Evolutionary conservation across 2,113 vertebrate species (phyloP).

Genomic region (Otus sunia): DNA sequence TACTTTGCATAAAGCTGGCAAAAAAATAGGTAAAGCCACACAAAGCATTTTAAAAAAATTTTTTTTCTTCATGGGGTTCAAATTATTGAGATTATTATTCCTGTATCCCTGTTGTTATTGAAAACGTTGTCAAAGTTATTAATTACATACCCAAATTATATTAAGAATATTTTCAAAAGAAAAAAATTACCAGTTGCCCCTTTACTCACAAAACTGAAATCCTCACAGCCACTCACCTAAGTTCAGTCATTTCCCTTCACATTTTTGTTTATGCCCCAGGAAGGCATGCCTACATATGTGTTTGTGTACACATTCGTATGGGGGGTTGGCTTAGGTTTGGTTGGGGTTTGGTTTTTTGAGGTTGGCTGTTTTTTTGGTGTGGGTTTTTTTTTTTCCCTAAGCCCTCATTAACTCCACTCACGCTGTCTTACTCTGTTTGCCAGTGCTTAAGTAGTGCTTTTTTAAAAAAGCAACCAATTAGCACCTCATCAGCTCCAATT

Average conservation of each 20-base stretch:
- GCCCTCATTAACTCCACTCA: slow-evolving; percentile 98
- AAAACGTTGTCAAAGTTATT: background rate
- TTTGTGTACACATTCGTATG: background rate
- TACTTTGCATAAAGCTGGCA: background rate
- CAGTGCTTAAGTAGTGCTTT: slow-evolving; percentile 85
- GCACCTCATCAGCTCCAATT: slow-evolving; percentile 99
- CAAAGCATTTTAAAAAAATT: background rate
- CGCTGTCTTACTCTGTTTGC: slow-evolving; percentile 83
- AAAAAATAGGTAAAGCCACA: background rate
- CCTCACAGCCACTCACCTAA: background rate
- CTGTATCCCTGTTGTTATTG: background rate
- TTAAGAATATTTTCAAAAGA: background rate
- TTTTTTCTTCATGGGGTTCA: background rate
- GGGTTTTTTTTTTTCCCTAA: slow-evolving; percentile 69
- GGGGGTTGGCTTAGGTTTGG: background rate
- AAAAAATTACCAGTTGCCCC: background rate
- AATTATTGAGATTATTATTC: background rate
- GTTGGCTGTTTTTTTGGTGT: background rate
- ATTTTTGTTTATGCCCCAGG: background rate
- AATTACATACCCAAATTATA: background rate
- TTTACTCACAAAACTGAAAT: background rate
- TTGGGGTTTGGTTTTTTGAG: background rate
- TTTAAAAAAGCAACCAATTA: slow-evolving; percentile 92
- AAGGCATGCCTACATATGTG: background rate
- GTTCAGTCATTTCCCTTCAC: background rate